Evolutionary conservation across 2,113 vertebrate genomes (phyloP).

Genomic region (Mustela nigripes): DNA sequence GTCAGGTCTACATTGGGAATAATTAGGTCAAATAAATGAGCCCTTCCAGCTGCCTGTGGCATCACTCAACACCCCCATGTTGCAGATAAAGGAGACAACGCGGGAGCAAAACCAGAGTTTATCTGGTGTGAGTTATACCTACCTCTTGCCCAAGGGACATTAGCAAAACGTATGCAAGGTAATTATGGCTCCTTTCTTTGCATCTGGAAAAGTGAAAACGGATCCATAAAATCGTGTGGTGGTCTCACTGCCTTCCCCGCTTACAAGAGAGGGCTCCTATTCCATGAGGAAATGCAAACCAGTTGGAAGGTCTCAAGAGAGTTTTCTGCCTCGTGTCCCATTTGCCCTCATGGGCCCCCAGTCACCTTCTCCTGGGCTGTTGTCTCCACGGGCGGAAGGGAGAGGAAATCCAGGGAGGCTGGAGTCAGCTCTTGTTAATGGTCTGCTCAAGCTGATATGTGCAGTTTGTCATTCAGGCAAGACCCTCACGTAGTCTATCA

Average conservation of each 20-base stretch:
- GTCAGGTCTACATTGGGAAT: conserved; percentile 83
- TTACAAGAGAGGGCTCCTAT: neutral
- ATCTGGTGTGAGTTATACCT: neutral
- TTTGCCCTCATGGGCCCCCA: neutral
- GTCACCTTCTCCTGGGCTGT: conserved; percentile 31
- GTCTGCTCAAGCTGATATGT: neutral
- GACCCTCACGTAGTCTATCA: neutral
- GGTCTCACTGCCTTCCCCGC: neutral
- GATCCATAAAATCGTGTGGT: neutral
- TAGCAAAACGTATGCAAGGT: conserved; percentile 11
- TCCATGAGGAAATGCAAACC: neutral
- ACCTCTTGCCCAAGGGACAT: neutral
- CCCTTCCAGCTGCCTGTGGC: conserved; percentile 70
- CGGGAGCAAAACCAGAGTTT: conserved; percentile 53
- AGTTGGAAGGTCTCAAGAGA: neutral
- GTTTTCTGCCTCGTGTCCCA: neutral
- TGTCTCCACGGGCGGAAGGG: neutral
- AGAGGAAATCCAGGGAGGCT: neutral
- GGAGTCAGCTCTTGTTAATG: neutral
- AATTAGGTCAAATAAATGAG: conserved; percentile 85
- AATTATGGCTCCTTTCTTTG: neutral
- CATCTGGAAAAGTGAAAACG: conserved; percentile 50
- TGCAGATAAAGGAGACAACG: conserved; percentile 8
- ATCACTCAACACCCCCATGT: conserved; percentile 72
- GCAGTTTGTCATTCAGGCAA: neutral